phyloP scores from a whole-genome alignment of 2,797 vertebrate species.

The Thamnophis elegans region DNA sequence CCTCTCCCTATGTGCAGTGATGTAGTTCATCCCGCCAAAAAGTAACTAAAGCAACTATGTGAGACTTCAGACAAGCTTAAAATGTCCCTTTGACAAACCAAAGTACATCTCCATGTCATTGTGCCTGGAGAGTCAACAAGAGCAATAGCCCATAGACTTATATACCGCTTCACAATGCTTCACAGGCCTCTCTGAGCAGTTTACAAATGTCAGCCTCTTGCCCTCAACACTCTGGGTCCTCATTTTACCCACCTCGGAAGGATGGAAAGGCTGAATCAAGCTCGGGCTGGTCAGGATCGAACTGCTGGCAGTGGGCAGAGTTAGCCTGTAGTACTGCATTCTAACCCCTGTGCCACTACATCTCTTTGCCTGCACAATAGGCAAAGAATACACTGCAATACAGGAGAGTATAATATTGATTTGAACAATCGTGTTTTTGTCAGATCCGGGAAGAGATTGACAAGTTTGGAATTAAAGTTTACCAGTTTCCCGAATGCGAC shows the following conservation, averaged over 20 bases:
- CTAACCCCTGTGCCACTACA: not conserved
- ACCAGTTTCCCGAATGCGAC: slow-evolving; percentile 98
- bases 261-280: not conserved
- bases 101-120: not conserved
- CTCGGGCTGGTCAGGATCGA: not conserved
- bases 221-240: no score
- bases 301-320: not conserved
- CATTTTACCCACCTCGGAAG: no score
- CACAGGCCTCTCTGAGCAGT: no score
- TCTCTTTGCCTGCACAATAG: not conserved
- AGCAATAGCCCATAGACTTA: no score
- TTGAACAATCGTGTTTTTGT: not conserved
- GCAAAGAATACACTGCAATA: not conserved
- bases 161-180: no score
- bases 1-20: not conserved
- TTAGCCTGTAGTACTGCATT: not conserved
- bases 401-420: not conserved
- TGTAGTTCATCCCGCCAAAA: not conserved
- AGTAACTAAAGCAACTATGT: not conserved
- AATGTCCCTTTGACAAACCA: not conserved
- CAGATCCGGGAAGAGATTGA: slow-evolving; percentile 98
- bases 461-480: slow-evolving; percentile 96
- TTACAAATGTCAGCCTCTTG: no score
- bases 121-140: not conserved
- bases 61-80: no score